phyloP scores from a whole-genome alignment of 2,797 vertebrate genomes.

The Helostoma temminkii region DNA sequence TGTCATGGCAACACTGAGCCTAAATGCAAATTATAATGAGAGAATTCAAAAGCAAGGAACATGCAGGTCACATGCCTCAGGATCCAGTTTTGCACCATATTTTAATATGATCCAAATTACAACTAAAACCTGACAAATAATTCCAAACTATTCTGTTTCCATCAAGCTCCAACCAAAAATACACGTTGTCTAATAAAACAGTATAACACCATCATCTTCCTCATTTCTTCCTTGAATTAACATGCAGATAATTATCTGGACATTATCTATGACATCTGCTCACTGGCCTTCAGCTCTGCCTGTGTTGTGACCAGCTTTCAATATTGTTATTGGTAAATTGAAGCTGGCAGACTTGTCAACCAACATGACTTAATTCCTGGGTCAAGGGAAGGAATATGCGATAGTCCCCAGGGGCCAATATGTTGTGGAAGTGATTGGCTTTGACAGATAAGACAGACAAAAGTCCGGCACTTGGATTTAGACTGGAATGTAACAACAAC shows the following conservation, averaged over 20 bases:
- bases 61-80: slow-evolving; percentile 24
- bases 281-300: background rate
- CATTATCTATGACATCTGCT: slow-evolving; percentile 24
- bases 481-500: no score
- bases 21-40: slow-evolving; percentile 41
- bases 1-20: slow-evolving; percentile 48
- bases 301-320: background rate
- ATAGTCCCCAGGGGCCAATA: background rate
- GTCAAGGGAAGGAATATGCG: background rate
- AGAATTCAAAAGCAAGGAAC: slow-evolving; percentile 36
- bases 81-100: slow-evolving; percentile 20
- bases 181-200: background rate
- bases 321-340: background rate
- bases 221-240: background rate
- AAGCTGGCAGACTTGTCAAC: slow-evolving; percentile 11
- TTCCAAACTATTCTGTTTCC: background rate
- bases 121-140: slow-evolving; percentile 14
- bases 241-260: slow-evolving; percentile 1
- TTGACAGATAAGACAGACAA: no score
- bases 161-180: background rate
- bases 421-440: no score
- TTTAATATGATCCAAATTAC: slow-evolving; percentile 7
- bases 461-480: background rate
- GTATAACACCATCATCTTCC: background rate
- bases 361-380: background rate